phyloP scores from a whole-genome alignment of 2,888 invertebrate genomes.

The Hydropsyche betteni region DNA sequence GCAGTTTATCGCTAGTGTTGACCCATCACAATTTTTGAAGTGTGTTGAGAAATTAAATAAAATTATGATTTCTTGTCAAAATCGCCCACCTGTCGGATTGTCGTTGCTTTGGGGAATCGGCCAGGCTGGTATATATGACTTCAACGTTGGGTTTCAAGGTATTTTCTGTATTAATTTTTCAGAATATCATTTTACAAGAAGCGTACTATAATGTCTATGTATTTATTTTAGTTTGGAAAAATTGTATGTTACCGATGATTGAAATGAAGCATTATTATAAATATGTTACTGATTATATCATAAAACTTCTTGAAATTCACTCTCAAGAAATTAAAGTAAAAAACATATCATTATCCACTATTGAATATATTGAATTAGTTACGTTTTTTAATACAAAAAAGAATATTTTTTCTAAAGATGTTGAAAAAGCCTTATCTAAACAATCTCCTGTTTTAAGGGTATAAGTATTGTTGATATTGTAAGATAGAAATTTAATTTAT shows the following conservation, averaged over 20 bases:
- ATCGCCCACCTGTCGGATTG: conserved; percentile 76
- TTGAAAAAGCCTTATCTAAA: conserved; percentile 65
- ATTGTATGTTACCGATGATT: conserved; percentile 76
- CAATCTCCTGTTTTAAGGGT: conserved; percentile 69
- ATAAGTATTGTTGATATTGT: conserved; percentile 51
- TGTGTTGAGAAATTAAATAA: conserved; percentile 72
- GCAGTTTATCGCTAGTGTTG: conserved; percentile 73
- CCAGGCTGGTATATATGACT: conserved; percentile 73
- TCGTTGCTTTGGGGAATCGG: conserved; percentile 81
- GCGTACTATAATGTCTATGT: background rate
- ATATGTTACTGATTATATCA: conserved; percentile 71
- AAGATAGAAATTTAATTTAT: background rate
- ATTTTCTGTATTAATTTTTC: conserved; percentile 47
- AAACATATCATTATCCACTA: conserved; percentile 60
- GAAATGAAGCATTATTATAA: conserved; percentile 76
- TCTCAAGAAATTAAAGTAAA: conserved; percentile 55
- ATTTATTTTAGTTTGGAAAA: conserved; percentile 73
- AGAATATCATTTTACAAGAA: too few relatives aligned
- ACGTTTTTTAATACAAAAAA: conserved; percentile 69
- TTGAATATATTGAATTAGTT: conserved; percentile 70
- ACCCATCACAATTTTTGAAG: conserved; percentile 70
- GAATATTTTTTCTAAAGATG: conserved; percentile 65
- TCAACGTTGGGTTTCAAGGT: conserved; percentile 75
- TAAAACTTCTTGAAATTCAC: conserved; percentile 60
- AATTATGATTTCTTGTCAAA: conserved; percentile 79